phyloP scores from a whole-genome alignment of 1,140 invertebrate genomes.

The Drosophila quadrilineata region DNA sequence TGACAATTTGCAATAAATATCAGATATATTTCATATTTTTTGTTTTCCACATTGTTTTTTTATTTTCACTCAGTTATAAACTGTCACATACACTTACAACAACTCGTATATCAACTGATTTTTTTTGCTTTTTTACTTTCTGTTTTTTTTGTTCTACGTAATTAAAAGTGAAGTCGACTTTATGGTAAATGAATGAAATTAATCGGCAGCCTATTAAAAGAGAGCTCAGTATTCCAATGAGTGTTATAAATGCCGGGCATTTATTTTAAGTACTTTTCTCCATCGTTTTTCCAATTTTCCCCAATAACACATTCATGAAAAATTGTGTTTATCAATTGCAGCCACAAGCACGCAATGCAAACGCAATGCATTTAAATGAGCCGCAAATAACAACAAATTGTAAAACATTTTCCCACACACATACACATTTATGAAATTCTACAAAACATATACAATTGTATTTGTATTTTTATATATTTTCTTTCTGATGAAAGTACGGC shows the following conservation, averaged over 20 bases:
- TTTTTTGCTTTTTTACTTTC: constrained; percentile 1
- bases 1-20: constrained; percentile 6
- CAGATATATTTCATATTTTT: no score
- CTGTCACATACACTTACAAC: no score
- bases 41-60: neutral
- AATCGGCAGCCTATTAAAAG: constrained; percentile 10
- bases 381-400: constrained; percentile 36
- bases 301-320: constrained; percentile 22
- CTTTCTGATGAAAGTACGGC: no score
- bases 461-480: no score
- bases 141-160: neutral
- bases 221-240: neutral
- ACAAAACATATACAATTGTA: neutral
- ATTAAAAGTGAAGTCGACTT: neutral
- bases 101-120: no score
- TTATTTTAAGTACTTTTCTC: constrained; percentile 21
- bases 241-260: constrained; percentile 14
- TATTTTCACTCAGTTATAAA: no score
- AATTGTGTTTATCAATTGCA: constrained; percentile 34
- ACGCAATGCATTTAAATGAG: constrained; percentile 39
- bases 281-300: neutral
- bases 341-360: constrained; percentile 31
- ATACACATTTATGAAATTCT: neutral
- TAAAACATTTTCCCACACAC: neutral
- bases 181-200: constrained; percentile 1